Evolutionary conservation across 2,113 vertebrate genomes (phyloP).

Genomic region (Furnarius figulus): DNA sequence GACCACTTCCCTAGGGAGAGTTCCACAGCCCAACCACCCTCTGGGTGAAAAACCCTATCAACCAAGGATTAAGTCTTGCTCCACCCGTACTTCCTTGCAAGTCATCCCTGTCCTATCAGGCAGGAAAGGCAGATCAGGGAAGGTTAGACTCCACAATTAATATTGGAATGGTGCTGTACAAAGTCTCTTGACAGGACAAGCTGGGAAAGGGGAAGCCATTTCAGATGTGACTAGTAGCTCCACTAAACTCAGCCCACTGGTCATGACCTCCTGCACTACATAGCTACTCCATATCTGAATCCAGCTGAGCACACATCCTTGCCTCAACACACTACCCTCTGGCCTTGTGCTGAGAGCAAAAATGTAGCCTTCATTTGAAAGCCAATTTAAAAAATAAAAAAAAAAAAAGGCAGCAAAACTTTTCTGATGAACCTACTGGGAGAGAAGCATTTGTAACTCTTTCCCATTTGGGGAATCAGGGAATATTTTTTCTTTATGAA

Average conservation of each 20-base stretch:
- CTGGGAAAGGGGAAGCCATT: background rate
- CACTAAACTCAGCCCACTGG: background rate
- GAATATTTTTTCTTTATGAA: background rate
- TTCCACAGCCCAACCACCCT: fast-evolving
- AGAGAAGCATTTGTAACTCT: background rate
- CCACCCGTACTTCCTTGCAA: background rate
- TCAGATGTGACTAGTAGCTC: background rate
- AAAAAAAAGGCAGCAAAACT: background rate
- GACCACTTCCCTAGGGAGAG: background rate
- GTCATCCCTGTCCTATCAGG: background rate
- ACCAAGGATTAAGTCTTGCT: background rate
- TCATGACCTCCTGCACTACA: background rate
- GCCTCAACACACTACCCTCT: background rate
- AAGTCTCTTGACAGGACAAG: fast-evolving
- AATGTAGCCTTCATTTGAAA: background rate
- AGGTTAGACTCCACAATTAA: background rate
- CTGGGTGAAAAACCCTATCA: background rate
- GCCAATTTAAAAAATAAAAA: background rate
- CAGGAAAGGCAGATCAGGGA: background rate
- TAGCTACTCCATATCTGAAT: background rate
- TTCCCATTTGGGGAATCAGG: background rate
- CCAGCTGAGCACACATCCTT: background rate
- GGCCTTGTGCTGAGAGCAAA: background rate
- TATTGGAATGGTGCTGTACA: background rate
- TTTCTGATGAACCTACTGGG: background rate